Evolutionary conservation across 2,113 vertebrate species (phyloP).

Genomic region (Scomber japonicus): DNA sequence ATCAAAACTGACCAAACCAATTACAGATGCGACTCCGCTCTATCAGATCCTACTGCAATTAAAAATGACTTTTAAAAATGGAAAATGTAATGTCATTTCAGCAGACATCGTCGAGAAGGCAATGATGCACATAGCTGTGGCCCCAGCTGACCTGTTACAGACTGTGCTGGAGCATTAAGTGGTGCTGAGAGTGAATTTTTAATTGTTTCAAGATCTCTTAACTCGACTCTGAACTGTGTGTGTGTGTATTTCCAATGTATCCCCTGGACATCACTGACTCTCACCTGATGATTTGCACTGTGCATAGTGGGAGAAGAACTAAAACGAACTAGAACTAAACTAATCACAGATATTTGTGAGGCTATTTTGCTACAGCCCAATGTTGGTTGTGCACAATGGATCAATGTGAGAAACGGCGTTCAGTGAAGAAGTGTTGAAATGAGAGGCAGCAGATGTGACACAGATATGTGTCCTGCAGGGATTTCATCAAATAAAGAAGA

Average conservation of each 20-base stretch:
- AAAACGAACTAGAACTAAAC: not conserved
- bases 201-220: conserved; percentile 1
- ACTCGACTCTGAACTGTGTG: not conserved
- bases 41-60: conserved; percentile 31
- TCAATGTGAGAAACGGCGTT: not conserved
- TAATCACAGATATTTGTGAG: not conserved
- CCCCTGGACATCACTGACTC: not conserved
- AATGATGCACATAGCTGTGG: not conserved
- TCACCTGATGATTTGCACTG: not conserved
- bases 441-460: conserved; percentile 16
- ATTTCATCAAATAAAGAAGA: conserved; percentile 1
- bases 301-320: not conserved
- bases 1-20: conserved; percentile 29
- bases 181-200: not conserved
- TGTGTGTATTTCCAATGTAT: not conserved
- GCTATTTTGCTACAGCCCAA: not conserved
- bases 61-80: conserved; percentile 20
- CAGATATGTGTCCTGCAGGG: not conserved
- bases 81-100: not conserved
- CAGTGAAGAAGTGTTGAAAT: conserved; percentile 2
- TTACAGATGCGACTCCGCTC: conserved; percentile 10
- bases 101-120: not conserved
- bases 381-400: not conserved
- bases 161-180: not conserved
- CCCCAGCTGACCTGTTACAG: too few relatives aligned